Evolutionary conservation across 2,113 vertebrate genomes (phyloP).

Genomic region (Castor canadensis): DNA sequence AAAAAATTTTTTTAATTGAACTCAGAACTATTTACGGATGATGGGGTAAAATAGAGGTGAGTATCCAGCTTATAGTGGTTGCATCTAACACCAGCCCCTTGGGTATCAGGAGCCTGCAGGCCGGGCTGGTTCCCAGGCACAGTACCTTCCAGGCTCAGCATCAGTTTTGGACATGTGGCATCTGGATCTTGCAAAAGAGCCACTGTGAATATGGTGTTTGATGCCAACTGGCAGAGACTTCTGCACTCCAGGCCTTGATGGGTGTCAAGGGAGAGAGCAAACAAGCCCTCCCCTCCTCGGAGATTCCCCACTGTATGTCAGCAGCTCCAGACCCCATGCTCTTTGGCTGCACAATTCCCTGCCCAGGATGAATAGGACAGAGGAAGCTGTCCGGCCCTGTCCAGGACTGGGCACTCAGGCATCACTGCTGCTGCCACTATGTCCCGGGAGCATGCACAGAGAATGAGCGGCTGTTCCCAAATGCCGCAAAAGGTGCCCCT

Average conservation of each 20-base stretch:
- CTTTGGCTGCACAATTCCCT: not conserved
- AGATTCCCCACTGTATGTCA: fast-evolving
- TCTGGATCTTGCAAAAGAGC: not conserved
- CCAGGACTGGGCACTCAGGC: not conserved
- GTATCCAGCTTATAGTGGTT: fast-evolving
- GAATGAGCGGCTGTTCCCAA: fast-evolving
- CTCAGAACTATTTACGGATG: not conserved
- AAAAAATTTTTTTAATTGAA: not conserved
- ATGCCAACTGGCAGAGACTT: not conserved
- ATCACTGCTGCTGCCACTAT: not conserved
- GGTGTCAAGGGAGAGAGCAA: not conserved
- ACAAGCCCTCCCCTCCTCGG: not conserved
- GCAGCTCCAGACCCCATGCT: too few relatives aligned
- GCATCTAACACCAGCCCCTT: not conserved
- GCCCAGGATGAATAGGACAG: not conserved
- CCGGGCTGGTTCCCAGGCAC: not conserved
- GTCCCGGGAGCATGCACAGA: not conserved
- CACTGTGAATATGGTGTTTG: fast-evolving
- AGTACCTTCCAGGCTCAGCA: fast-evolving
- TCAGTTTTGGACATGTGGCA: fast-evolving
- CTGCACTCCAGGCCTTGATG: not conserved
- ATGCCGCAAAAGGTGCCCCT: fast-evolving
- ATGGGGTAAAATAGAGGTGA: not conserved
- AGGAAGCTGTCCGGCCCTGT: fast-evolving
- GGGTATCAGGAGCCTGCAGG: not conserved